Conservation (phyloP, 1,140 invertebrate genomes). For the Berghia stephanieae region DNA sequence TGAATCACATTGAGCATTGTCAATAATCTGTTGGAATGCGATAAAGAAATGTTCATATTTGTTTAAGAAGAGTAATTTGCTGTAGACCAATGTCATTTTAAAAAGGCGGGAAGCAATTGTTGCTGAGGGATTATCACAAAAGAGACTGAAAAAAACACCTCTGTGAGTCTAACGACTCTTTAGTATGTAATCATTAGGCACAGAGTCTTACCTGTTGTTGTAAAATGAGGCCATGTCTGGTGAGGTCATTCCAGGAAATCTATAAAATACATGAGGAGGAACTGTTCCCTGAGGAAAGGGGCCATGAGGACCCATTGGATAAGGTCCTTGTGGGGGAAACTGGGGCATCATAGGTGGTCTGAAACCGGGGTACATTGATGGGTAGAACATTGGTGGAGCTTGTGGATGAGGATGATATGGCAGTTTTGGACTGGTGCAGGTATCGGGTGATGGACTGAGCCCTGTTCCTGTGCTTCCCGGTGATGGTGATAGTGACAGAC, state of each 20-base stretch:
- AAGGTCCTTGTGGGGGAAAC: slow-evolving; percentile 1
- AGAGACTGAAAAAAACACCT: too few species aligned
- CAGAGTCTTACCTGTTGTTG: slow-evolving; percentile 12
- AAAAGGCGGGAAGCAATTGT: too few species aligned
- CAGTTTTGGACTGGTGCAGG: not conserved
- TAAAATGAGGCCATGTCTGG: slow-evolving; percentile 21
- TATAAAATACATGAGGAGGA: slow-evolving; percentile 27
- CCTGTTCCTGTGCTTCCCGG: slow-evolving; percentile 19
- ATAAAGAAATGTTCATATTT: too few species aligned
- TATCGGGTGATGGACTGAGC: not conserved
- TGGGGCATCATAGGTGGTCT: slow-evolving; percentile 20
- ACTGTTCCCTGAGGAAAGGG: slow-evolving; percentile 13
- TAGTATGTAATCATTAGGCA: too few species aligned
- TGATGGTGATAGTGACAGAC: slow-evolving; percentile 25
- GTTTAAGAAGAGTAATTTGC: too few species aligned
- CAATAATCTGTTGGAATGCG: too few species aligned
- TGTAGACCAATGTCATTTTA: too few species aligned
- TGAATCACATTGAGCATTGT: too few species aligned
- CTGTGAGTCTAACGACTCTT: too few species aligned
- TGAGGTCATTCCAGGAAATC: slow-evolving; percentile 20
- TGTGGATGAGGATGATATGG: slow-evolving; percentile 21
- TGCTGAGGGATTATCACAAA: too few species aligned
- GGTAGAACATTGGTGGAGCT: slow-evolving; percentile 29
- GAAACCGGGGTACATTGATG: slow-evolving; percentile 14
- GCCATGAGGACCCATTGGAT: too few species aligned